Conservation (phyloP, 2,113 vertebrate genomes). For the Etheostoma cragini region DNA sequence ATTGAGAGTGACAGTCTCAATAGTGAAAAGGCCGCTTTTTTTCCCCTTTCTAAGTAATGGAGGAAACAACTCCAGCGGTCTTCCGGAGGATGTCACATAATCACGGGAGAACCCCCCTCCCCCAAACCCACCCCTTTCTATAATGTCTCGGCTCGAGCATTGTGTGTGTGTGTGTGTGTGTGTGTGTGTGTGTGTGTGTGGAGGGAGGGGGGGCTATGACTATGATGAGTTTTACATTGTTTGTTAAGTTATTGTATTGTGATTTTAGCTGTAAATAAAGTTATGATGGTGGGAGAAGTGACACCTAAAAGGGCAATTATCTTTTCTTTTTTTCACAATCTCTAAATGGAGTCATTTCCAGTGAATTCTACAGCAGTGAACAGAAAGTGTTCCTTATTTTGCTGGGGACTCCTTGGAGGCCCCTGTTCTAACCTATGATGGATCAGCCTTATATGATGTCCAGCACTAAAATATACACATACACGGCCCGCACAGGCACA, state of each 20-base stretch:
- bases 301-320: not conserved
- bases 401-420: not conserved
- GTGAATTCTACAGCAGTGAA: not conserved
- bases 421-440: not conserved
- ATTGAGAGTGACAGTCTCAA: conserved; percentile 99
- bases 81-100: conserved; percentile 98
- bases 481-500: not conserved
- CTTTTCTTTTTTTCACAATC: not conserved
- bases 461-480: not conserved
- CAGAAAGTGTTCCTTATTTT: not conserved
- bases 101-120: conserved; percentile 82
- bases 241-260: not conserved
- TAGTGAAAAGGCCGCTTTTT: conserved; percentile 95
- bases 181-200: not conserved
- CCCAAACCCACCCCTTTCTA: conserved; percentile 2
- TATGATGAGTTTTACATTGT: conserved; percentile 43
- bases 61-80: conserved; percentile 94
- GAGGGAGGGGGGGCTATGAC: conserved; percentile 39
- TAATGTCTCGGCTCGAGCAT: conserved; percentile 32
- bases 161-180: not conserved
- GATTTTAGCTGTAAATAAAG: not conserved
- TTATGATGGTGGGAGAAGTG: not conserved
- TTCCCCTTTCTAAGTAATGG: conserved; percentile 90
- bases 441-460: conserved; percentile 4
- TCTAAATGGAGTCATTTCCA: not conserved